These are phyloP conservation scores for Scartelaos histophorus DNA, from an alignment of 2,113 vertebrate genomes.

Conservation along the genomic window DNA sequence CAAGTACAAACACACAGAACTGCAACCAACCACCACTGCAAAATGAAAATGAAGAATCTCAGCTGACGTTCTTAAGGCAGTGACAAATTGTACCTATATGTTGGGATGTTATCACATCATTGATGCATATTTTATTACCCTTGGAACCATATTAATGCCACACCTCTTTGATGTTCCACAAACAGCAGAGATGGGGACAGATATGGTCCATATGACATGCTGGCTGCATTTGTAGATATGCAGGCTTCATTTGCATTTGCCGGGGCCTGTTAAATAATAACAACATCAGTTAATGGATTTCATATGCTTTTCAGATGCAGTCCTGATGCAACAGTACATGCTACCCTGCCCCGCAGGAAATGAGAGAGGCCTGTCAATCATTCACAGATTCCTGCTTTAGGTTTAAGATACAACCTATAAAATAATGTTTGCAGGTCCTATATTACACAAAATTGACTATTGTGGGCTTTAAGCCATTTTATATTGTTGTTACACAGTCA, in stretches of 20 bases:
- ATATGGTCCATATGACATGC: conserved; percentile 49
- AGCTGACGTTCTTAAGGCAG: conserved; percentile 41
- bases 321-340: conserved; percentile 64
- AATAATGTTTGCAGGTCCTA: too few species aligned
- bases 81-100: conserved; percentile 46
- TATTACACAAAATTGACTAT: too few species aligned
- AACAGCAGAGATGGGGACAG: conserved; percentile 57
- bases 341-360: conserved; percentile 58
- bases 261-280: conserved; percentile 61
- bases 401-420: conserved; percentile 18
- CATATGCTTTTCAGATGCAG: conserved; percentile 56
- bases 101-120: conserved; percentile 51
- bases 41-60: conserved; percentile 53
- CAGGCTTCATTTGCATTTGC: conserved; percentile 63
- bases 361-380: conserved; percentile 66
- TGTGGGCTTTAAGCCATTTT: too few species aligned
- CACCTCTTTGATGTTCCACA: conserved; percentile 63
- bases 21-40: conserved; percentile 29
- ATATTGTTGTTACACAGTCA: too few species aligned
- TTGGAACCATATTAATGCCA: conserved; percentile 60
- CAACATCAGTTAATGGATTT: conserved; percentile 64
- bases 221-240: conserved; percentile 64
- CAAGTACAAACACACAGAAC: conserved; percentile 7
- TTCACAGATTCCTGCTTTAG: conserved; percentile 35
- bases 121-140: conserved; percentile 58